Base-by-base conservation (phyloP, 2,113 vertebrate genomes). In the Vimba vimba region DNA sequence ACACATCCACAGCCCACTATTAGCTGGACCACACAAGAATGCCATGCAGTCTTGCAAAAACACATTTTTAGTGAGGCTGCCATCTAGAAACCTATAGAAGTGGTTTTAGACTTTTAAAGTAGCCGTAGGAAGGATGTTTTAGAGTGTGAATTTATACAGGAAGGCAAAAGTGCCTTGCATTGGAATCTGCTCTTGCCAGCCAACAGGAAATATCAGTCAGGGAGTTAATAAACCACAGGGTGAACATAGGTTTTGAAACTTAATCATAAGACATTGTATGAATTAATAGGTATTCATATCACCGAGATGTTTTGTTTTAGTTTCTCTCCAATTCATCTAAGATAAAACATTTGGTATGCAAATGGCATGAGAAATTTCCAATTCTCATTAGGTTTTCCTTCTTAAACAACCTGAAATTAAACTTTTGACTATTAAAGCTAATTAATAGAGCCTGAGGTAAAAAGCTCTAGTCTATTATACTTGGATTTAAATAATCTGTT, bases 121-220 rank as follows among this genome's bases (percentile, higher is more conserved):
- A 69, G 64, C 79, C n/a, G 30, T 59, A 45, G 69, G 30, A 27
- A 79, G 15, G 19, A 30, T 87, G 36, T 83, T 68, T 62, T 8
- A 45, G n/a, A 71, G 69, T 84, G 71, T 52, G 62, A 81, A 82
- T 86, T 86, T 77, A 50, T 19, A 71, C 85, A 86, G 85, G 82
- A 86, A 88, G 25, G 64, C 45, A 71, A 77, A 89, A 71, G 69
- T 88, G 82, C 76, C 23, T 68, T 77, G 55, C 50, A 57, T 19
- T 84, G 59, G 77, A 80, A 76, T 81, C 47, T 88, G 36, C 57
- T 45, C 80, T 30, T 83, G 69, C 85, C 85, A 85, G 43, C 71
- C 82, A 71, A 78, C 71, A 89, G 85, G 85, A 89, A 89, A 89
- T 86, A 64, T 83, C 50, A 88, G 77, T 84, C 81, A 86, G 30